Percentiles rank a stretch among this genome's conserved stretches.
Conservation (phyloP, 2,113 vertebrate genomes). For the Takifugu bimaculatus region DNA sequence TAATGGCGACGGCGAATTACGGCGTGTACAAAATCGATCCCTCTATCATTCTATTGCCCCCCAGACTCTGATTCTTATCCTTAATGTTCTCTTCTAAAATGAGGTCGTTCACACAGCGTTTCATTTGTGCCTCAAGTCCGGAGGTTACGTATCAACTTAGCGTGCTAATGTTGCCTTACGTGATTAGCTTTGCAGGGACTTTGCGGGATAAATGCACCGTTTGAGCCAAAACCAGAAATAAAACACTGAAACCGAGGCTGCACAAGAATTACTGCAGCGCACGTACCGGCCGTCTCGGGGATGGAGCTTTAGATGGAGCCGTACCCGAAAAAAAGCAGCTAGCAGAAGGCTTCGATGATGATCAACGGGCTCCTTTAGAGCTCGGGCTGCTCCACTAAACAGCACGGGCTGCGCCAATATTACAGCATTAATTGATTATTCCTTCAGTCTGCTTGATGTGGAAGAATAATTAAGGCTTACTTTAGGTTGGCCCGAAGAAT, state of each 20-base stretch:
- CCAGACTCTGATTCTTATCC: not conserved
- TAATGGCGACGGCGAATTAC: not conserved
- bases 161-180: constrained; percentile 30
- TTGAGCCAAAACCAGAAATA: not conserved
- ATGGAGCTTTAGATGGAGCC: no score
- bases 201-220: not conserved
- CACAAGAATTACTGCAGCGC: not conserved
- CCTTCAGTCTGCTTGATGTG: not conserved
- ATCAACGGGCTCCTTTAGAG: no score
- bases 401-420: not conserved
- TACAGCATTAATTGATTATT: not conserved
- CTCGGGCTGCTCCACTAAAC: no score
- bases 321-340: no score
- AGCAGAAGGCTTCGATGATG: no score
- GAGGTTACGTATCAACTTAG: constrained; percentile 42
- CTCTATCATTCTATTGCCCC: not conserved
- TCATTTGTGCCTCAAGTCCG: constrained; percentile 27
- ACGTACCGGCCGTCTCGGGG: not conserved
- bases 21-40: no score
- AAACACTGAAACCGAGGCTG: not conserved
- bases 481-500: constrained; percentile 19
- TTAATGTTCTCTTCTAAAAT: not conserved
- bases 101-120: not conserved
- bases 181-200: constrained; percentile 10
- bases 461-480: constrained; percentile 32